These are phyloP conservation scores for Tragelaphus scriptus DNA, from an alignment of 2,113 vertebrate genomes.

Conservation along the genomic window DNA sequence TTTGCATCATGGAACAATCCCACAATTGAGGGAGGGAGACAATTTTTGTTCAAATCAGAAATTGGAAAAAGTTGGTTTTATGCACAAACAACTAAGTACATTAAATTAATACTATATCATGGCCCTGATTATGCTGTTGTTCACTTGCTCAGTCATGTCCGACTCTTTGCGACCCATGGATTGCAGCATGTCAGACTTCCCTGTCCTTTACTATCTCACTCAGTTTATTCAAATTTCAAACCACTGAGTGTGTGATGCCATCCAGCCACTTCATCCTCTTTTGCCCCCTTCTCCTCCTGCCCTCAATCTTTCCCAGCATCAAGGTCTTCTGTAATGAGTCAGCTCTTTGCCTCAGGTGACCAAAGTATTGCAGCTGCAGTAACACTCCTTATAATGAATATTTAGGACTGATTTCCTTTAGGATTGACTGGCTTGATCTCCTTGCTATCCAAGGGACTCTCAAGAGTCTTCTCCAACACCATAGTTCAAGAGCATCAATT, in stretches of 20 bases:
- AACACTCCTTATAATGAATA: neutral
- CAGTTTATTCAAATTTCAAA: neutral
- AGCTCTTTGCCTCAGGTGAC: neutral
- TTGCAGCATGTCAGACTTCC: neutral
- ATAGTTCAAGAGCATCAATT: neutral
- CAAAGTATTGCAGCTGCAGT: neutral
- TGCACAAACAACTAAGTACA: neutral
- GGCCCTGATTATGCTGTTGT: neutral
- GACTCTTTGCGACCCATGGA: accelerated
- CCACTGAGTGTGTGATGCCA: neutral
- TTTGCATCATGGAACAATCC: neutral
- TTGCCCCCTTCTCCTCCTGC: neutral
- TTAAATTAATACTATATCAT: neutral
- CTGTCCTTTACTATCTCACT: neutral
- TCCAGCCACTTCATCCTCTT: neutral
- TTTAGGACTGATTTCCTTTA: neutral
- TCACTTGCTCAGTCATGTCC: neutral
- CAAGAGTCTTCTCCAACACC: neutral
- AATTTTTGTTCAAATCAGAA: neutral
- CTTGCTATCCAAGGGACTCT: neutral
- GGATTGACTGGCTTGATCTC: neutral
- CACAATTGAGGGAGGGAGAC: neutral
- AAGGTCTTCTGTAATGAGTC: neutral
- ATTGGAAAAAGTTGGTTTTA: neutral
- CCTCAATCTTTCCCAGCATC: neutral